Evolutionary conservation across 1,140 invertebrate genomes (phyloP).

Genomic region (Ceratina japonica): DNA sequence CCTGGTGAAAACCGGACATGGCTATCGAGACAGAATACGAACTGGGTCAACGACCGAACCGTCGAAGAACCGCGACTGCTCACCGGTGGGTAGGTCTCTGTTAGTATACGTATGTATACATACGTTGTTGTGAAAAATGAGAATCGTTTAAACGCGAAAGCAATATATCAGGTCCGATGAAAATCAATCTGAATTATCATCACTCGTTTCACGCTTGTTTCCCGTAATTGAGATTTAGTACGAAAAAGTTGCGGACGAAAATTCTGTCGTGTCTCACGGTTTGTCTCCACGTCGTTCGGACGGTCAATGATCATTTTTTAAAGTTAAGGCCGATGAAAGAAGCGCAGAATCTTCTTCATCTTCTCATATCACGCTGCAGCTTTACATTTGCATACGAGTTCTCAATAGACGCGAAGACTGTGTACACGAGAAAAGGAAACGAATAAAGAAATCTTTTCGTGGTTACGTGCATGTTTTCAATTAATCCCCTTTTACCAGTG

Average conservation of each 20-base stretch:
- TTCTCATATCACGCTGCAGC: too few species aligned
- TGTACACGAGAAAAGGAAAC: background rate
- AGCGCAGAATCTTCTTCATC: too few species aligned
- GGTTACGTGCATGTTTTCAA: background rate
- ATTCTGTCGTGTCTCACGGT: background rate
- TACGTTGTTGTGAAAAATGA: conserved; percentile 20
- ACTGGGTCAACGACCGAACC: conserved; percentile 47
- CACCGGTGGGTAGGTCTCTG: conserved; percentile 9
- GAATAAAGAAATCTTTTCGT: background rate
- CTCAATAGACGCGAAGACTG: background rate
- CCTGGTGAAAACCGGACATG: conserved; percentile 47
- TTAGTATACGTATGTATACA: background rate
- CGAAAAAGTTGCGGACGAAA: too few species aligned
- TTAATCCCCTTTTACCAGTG: background rate
- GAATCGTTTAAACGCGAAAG: conserved; percentile 17
- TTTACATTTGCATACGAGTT: background rate
- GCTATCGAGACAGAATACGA: conserved; percentile 49
- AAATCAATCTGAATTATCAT: background rate
- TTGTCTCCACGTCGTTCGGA: background rate
- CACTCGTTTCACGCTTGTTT: background rate
- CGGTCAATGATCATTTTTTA: too few species aligned
- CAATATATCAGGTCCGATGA: background rate
- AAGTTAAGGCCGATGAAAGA: too few species aligned
- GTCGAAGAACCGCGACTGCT: conserved; percentile 39
- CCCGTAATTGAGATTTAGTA: background rate